Conservation (phyloP, 2,888 invertebrate genomes). For the Leucophenga maculata region DNA sequence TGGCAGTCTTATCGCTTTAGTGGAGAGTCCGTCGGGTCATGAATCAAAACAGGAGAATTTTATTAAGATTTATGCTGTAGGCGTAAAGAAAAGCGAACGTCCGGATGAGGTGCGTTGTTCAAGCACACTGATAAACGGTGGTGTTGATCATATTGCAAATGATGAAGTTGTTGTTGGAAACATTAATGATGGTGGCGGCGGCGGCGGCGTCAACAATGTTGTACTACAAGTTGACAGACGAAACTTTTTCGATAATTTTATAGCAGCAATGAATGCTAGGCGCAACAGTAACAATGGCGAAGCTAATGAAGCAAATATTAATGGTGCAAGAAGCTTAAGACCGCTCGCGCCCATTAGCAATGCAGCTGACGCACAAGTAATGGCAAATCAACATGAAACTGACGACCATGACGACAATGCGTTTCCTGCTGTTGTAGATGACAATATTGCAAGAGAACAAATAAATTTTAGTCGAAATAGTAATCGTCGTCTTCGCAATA, state of each 20-base stretch:
- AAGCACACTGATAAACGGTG: slow-evolving; percentile 9
- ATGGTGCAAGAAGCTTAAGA: no score
- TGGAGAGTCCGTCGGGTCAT: slow-evolving; percentile 90
- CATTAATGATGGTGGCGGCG: slow-evolving; percentile 49
- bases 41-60: slow-evolving; percentile 90
- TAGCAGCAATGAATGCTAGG: not conserved
- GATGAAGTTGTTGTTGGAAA: slow-evolving; percentile 18
- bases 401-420: not conserved
- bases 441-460: not conserved
- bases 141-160: slow-evolving; percentile 31
- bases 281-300: not conserved
- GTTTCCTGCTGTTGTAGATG: not conserved
- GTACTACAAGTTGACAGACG: no score
- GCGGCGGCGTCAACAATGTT: not conserved
- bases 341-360: no score
- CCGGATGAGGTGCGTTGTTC: slow-evolving; percentile 82
- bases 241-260: not conserved
- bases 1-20: slow-evolving; percentile 90
- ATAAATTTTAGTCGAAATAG: not conserved
- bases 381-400: not conserved
- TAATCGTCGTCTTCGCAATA: not conserved
- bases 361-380: no score
- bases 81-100: slow-evolving; percentile 87
- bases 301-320: not conserved
- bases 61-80: slow-evolving; percentile 93